These are phyloP conservation scores for Labeo calbasu DNA, from an alignment of 2,797 vertebrate species.

Conservation along the genomic window DNA sequence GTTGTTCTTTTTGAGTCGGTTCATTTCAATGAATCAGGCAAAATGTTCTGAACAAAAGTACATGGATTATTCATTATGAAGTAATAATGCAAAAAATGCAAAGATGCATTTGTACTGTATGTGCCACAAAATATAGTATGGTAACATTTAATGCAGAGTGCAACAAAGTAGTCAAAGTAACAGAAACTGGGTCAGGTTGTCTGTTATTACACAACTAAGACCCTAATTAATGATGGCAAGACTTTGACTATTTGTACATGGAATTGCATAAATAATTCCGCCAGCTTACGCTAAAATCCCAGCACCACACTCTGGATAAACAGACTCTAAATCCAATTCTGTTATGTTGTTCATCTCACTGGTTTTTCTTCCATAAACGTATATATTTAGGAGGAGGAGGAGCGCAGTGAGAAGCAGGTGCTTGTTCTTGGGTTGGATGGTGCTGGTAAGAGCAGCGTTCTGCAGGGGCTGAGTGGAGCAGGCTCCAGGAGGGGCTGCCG, in stretches of 20 bases:
- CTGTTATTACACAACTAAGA: constrained; percentile 9
- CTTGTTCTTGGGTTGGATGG: constrained; percentile 91
- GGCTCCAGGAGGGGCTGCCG: constrained; percentile 69
- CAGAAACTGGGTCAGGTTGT: background rate
- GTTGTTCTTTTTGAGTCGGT: background rate
- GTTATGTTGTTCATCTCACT: constrained; percentile 10
- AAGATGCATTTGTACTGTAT: background rate
- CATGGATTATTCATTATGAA: background rate
- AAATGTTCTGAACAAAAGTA: background rate
- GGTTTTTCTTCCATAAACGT: background rate
- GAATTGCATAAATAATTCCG: constrained; percentile 17
- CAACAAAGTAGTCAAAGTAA: background rate
- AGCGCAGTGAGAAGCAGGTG: constrained; percentile 81
- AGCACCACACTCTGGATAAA: background rate
- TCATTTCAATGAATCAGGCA: background rate
- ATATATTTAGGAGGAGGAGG: constrained; percentile 64
- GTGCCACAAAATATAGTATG: background rate
- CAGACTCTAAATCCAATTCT: background rate
- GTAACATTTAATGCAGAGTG: background rate
- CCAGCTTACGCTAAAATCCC: background rate
- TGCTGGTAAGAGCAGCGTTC: constrained; percentile 89
- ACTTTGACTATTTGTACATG: constrained; percentile 3
- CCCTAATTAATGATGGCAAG: constrained; percentile 17
- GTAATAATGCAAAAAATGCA: too few relatives aligned
- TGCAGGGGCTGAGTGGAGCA: constrained; percentile 81